Percentiles rank a stretch among this genome's conserved stretches.
Evolutionary conservation across 1,140 invertebrate genomes (phyloP).

Genomic region (Potamilus streckersoni): DNA sequence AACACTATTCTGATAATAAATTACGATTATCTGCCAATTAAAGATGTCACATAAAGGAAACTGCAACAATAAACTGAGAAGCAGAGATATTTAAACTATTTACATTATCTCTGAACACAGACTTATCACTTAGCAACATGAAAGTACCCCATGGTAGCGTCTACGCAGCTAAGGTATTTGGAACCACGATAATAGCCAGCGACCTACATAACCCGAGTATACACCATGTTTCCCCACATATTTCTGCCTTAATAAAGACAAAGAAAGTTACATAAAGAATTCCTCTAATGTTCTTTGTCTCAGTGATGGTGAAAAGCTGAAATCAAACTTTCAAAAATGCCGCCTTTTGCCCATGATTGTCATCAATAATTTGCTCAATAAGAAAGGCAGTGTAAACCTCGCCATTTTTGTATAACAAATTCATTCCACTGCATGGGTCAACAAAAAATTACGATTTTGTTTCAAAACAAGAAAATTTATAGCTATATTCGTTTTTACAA

Average conservation of each 20-base stretch:
- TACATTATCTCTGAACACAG: conserved; percentile 34
- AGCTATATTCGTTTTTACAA: neutral
- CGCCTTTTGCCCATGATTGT: conserved; percentile 20
- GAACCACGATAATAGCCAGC: neutral
- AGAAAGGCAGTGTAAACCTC: neutral
- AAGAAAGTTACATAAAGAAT: too few species aligned
- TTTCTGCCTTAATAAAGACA: too few species aligned
- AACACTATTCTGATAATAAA: too few species aligned
- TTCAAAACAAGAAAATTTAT: conserved; percentile 1
- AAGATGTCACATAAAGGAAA: too few species aligned
- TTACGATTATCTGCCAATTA: too few species aligned
- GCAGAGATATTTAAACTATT: neutral
- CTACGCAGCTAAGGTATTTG: conserved; percentile 48
- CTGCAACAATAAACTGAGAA: too few species aligned
- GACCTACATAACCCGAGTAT: too few species aligned
- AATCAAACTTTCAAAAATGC: conserved; percentile 20
- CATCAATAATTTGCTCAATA: neutral
- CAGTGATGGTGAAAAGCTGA: neutral
- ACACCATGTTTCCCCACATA: too few species aligned
- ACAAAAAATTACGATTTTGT: neutral
- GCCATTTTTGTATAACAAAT: neutral
- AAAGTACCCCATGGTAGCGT: conserved; percentile 37
- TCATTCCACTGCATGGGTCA: conserved; percentile 6
- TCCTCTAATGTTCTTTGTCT: too few species aligned
- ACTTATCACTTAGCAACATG: conserved; percentile 47